Evolutionary conservation across 2,888 invertebrate genomes (phyloP).

Genomic region (Sinohyriopsis cumingii): DNA sequence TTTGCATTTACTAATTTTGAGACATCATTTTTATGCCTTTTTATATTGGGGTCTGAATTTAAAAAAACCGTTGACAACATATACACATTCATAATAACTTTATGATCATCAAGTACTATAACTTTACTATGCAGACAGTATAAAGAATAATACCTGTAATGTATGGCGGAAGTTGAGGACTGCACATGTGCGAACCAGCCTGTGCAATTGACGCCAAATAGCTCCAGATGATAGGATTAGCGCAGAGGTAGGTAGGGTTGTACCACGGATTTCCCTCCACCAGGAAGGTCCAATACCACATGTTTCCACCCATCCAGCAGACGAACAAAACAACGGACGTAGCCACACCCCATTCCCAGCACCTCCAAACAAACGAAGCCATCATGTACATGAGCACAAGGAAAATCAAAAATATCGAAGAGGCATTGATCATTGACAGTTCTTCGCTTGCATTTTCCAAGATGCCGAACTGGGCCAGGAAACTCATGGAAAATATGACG

Average conservation of each 20-base stretch:
- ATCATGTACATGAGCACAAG: conserved; percentile 5
- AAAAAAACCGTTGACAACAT: too few relatives aligned
- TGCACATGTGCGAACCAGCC: conserved; percentile 8
- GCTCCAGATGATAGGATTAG: conserved; percentile 13
- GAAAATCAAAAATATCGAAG: conserved; percentile 5
- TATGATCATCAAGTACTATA: too few relatives aligned
- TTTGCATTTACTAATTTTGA: too few relatives aligned
- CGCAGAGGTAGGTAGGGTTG: conserved; percentile 12
- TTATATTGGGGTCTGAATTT: too few relatives aligned
- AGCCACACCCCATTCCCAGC: conserved; percentile 8
- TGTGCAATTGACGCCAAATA: conserved; percentile 9
- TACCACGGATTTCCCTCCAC: conserved; percentile 15
- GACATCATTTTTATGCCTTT: too few relatives aligned
- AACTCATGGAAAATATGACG: conserved; percentile 18
- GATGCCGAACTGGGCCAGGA: conserved; percentile 16
- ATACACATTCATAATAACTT: too few relatives aligned
- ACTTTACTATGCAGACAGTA: too few relatives aligned
- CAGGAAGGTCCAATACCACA: conserved; percentile 13
- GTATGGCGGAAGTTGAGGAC: conserved; percentile 9
- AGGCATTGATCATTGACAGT: conserved; percentile 11
- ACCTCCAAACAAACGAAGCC: not conserved
- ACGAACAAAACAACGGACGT: conserved; percentile 1
- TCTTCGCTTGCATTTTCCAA: conserved; percentile 3
- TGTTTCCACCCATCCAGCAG: conserved; percentile 13
- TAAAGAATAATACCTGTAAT: conserved; percentile 5